These are phyloP conservation scores for Apteryx owenii DNA, from an alignment of 2,113 vertebrate genomes.

Conservation along the genomic window DNA sequence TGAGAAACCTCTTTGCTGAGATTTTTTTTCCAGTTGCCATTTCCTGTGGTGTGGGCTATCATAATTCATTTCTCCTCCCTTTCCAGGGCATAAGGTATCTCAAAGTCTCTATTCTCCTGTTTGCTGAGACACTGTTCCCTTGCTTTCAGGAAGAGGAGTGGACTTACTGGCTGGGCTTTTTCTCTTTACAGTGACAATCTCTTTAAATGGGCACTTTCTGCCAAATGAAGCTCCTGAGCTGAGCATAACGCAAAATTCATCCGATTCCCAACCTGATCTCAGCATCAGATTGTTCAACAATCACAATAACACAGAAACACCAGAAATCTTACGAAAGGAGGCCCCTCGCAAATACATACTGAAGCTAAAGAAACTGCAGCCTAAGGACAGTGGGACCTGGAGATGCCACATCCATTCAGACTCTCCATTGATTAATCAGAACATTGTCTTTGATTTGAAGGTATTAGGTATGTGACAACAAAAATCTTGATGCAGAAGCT, in stretches of 20 bases:
- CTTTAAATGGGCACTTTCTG: not conserved
- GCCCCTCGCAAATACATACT: fast-evolving
- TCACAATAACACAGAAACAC: not conserved
- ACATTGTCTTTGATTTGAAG: slow-evolving; percentile 12
- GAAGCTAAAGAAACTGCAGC: not conserved
- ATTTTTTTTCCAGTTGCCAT: not conserved
- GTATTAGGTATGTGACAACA: slow-evolving; percentile 72
- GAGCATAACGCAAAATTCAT: slow-evolving; percentile 19
- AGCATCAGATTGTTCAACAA: not conserved
- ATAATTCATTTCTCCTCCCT: not conserved
- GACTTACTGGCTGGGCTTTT: not conserved
- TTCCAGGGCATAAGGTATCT: not conserved
- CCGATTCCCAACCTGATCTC: fast-evolving
- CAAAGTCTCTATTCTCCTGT: not conserved
- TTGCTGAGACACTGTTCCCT: not conserved
- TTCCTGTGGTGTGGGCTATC: not conserved
- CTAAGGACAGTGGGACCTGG: slow-evolving; percentile 58
- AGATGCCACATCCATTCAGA: slow-evolving; percentile 19
- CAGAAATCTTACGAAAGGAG: fast-evolving
- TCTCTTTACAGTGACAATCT: not conserved
- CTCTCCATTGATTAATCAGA: not conserved
- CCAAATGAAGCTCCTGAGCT: slow-evolving; percentile 24
- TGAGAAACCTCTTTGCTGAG: not conserved
- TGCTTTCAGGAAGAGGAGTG: not conserved
- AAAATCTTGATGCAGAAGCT: not conserved